These are phyloP conservation scores for Rynchops niger DNA, from an alignment of 2,113 vertebrate genomes.

Conservation along the genomic window DNA sequence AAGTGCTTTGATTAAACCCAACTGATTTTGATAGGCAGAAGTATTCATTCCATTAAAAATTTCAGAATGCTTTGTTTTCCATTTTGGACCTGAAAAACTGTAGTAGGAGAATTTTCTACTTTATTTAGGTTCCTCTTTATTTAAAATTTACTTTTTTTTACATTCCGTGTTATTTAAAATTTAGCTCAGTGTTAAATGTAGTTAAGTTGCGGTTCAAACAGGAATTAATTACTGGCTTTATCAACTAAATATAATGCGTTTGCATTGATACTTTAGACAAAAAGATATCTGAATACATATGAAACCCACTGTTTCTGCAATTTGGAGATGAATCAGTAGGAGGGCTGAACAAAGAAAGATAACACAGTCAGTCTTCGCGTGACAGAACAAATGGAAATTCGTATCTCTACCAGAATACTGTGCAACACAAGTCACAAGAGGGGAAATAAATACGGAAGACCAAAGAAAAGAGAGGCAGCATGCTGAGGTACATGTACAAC, in stretches of 20 bases:
- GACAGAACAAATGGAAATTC: constrained; percentile 39
- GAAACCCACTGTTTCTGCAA: background rate
- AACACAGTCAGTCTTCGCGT: constrained; percentile 13
- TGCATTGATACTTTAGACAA: constrained; percentile 20
- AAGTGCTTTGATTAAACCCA: background rate
- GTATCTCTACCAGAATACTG: background rate
- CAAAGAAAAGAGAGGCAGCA: background rate
- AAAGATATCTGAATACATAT: background rate
- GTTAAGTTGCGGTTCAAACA: background rate
- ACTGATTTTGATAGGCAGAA: background rate
- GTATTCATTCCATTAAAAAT: background rate
- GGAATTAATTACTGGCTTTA: constrained; percentile 30
- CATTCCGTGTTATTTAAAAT: background rate
- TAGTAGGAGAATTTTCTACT: background rate
- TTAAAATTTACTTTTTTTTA: background rate
- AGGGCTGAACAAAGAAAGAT: constrained; percentile 39
- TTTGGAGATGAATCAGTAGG: background rate
- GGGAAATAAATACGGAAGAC: constrained; percentile 24
- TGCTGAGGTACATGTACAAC: background rate
- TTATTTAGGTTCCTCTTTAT: background rate
- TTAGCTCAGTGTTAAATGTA: background rate
- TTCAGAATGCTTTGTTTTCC: background rate
- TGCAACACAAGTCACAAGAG: background rate
- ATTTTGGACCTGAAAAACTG: background rate
- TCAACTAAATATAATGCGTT: background rate